phyloP scores from a whole-genome alignment of 1,140 invertebrate species.

The Drosophila equinoxialis region DNA sequence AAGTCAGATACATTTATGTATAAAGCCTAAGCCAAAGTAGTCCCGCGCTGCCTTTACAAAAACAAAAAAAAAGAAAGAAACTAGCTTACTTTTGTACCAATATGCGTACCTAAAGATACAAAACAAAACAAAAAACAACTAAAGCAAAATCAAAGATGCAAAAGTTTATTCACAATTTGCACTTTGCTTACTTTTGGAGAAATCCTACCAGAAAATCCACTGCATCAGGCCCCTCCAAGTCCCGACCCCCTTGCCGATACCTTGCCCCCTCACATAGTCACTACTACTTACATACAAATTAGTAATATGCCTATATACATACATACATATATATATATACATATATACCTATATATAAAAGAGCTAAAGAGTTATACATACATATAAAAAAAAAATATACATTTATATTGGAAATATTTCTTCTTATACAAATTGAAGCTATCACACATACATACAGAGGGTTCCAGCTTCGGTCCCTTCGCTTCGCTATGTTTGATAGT shows the following conservation, averaged over 20 bases:
- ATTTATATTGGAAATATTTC: neutral
- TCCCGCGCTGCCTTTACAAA: constrained; percentile 71
- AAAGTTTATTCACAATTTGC: constrained; percentile 1
- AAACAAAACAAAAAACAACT: constrained; percentile 38
- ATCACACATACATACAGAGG: neutral
- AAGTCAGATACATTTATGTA: constrained; percentile 46
- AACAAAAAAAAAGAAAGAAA: constrained; percentile 38
- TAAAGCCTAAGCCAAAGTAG: constrained; percentile 55
- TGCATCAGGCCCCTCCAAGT: constrained; percentile 44
- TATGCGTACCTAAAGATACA: constrained; percentile 67
- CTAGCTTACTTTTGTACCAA: constrained; percentile 79
- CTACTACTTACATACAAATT: constrained; percentile 16
- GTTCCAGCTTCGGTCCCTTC: neutral
- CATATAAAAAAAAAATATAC: constrained; percentile 33
- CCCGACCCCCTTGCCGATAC: constrained; percentile 12
- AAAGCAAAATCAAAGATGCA: constrained; percentile 25
- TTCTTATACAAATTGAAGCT: neutral
- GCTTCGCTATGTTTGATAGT: neutral
- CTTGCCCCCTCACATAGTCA: constrained; percentile 23
- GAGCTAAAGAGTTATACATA: constrained; percentile 16
- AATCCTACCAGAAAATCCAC: constrained; percentile 32
- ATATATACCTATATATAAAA: constrained; percentile 28
- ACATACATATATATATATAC: constrained; percentile 33
- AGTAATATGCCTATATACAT: constrained; percentile 39
- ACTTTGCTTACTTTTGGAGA: constrained; percentile 10